Evolutionary conservation across 2,113 vertebrate genomes (phyloP).

Genomic region (Dicaeum eximium): DNA sequence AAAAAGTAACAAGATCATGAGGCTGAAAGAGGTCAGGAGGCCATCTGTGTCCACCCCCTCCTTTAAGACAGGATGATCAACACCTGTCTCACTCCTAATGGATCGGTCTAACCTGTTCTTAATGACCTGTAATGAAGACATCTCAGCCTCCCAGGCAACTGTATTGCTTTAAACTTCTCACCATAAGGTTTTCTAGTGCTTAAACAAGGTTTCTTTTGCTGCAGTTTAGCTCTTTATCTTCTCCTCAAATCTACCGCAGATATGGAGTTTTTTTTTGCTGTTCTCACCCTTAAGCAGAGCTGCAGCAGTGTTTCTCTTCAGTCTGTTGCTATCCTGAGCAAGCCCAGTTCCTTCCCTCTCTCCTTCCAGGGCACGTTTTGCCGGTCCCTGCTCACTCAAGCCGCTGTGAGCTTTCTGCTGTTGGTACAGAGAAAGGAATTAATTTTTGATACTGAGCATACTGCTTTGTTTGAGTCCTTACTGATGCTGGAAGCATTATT

Average conservation of each 20-base stretch:
- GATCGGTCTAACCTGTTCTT: slow-evolving; percentile 46
- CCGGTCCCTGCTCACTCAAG: not conserved
- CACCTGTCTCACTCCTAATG: not conserved
- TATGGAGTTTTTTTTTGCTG: not conserved
- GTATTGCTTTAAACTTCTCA: not conserved
- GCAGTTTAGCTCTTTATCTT: not conserved
- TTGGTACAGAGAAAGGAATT: not conserved
- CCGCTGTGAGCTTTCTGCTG: not conserved
- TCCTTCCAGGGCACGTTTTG: not conserved
- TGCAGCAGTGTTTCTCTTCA: not conserved
- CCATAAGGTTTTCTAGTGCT: not conserved
- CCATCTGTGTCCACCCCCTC: not conserved
- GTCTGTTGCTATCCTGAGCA: not conserved
- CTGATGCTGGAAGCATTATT: not conserved
- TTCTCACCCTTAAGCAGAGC: not conserved
- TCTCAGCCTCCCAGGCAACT: not conserved
- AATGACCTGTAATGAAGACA: slow-evolving; percentile 5
- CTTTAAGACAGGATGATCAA: slow-evolving; percentile 7
- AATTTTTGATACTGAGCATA: not conserved
- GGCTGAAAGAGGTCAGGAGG: slow-evolving; percentile 44
- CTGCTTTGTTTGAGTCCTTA: not conserved
- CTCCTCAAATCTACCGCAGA: not conserved
- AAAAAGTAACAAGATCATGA: not conserved
- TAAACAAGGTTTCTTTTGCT: not conserved
- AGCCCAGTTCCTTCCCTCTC: not conserved